These are phyloP conservation scores for cattle (Bos taurus) DNA, from an alignment of 2,113 vertebrate genomes.

Conservation along the genomic window ARS-UCD2.0 NC_037346.1:584501-585000, in stretches of 20 bases:
- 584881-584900: conserved; percentile 59
- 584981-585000: background rate
- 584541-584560: background rate
- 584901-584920: conserved; percentile 4
- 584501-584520: background rate
- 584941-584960: background rate
- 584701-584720: background rate
- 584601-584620: background rate
- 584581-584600: background rate
- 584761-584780: conserved; percentile 33
- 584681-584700: background rate
- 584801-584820: conserved; percentile 54
- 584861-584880: conserved; percentile 68
- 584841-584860: conserved; percentile 54
- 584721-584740: background rate
- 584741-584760: background rate
- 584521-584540: background rate
- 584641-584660: background rate
- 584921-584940: conserved; percentile 24
- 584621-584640: background rate
- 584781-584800: conserved; percentile 35
- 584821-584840: conserved; percentile 58
- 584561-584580: background rate
- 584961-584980: background rate
- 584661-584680: background rate